Base-by-base conservation (phyloP, 2,888 invertebrate species). In the Acanthoscelides obtectus region DNA sequence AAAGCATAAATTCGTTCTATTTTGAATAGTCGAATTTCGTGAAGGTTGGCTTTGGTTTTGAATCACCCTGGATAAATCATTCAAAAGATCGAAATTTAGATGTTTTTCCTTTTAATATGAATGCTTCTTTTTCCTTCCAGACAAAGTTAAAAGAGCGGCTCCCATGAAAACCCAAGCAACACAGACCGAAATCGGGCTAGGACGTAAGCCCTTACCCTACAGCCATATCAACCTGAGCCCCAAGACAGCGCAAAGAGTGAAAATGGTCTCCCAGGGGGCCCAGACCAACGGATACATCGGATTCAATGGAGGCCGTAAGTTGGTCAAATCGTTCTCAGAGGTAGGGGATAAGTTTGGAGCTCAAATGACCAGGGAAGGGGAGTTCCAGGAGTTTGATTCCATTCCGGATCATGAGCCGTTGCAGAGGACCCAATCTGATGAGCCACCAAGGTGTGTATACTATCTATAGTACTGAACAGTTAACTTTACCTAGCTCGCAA, bases 81-180 rank as follows among this genome's bases (percentile, higher is more conserved):
- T n/a, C n/a, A n/a, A n/a, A n/a, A n/a, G n/a, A n/a, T n/a, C n/a
- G n/a, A n/a, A n/a, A n/a, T n/a, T n/a, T n/a, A n/a, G n/a, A n/a
- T n/a, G n/a, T n/a, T 63, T 68, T 64, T 12, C 20, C 27, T 64
- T 22, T 66, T 69, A n/a, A n/a, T n/a, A n/a, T n/a, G n/a, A n/a
- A n/a, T n/a, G n/a, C n/a, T n/a, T n/a, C n/a, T n/a, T n/a, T 69
- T 19, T 72, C 22, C 76, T 89, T 86, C 75, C 88, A 90, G 95
- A 95, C 86, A 93, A 94, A 84, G 87, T 93, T 75, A 95, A 95
- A 83, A 90, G 94, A 81, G 90, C 92, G 64, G 91, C 93, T 0
- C 92, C 93, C 0, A 96, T 96, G 96, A 93, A 95, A 84, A 96
- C 96, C 0, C 96, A 96, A 86, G 96, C 96, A 20, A 97, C 96